Base-by-base conservation (phyloP, 2,888 invertebrate genomes). In the Hedya salicella region DNA sequence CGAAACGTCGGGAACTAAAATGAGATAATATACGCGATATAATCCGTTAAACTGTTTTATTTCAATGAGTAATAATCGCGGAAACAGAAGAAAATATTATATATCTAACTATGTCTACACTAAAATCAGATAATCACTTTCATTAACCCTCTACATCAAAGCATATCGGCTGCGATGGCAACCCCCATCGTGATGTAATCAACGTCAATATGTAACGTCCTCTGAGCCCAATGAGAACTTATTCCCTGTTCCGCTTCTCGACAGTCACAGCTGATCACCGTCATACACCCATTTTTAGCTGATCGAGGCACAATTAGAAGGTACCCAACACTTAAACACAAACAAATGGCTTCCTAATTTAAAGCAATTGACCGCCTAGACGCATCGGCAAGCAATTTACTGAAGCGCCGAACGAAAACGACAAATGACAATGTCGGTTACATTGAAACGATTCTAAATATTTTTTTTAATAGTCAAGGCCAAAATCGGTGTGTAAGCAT, bases 301-400 rank as follows among this genome's bases (percentile, higher is more conserved):
- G 62, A 66, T 67, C 52, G 72, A 70, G 68, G 77, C 74, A 82
- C 81, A 81, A 83, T 83, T 84, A 81, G 79, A 79, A 78, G 76
- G 72, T 76, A 71, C 74, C 76, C 73, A 75, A 76, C 81, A 80
- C 75, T 76, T 84, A 81, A 66, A 85, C 81, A 78, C 78, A 78
- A 77, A 88, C 82, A 83, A 87, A 89, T 88, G 84, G 81, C 76
- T 78, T 85, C 81, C 83, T 88, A 85, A 89, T 89, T 88, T 83
- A 82, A 80, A 76, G 75, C 87, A 88, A 88, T 88, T 88, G 87
- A 80, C 70, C 70, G 73, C 72, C 72, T 74, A 75, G 79, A 54
- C 79, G 71, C 81, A 83, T 81, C 78, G 78, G 76, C 74, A 70
- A 69, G 67, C 65, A 68, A 69, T 68, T 42, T 62, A 46, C 46